Conservation (phyloP, 2,888 invertebrate genomes). For the Odontocolon sp. region DNA sequence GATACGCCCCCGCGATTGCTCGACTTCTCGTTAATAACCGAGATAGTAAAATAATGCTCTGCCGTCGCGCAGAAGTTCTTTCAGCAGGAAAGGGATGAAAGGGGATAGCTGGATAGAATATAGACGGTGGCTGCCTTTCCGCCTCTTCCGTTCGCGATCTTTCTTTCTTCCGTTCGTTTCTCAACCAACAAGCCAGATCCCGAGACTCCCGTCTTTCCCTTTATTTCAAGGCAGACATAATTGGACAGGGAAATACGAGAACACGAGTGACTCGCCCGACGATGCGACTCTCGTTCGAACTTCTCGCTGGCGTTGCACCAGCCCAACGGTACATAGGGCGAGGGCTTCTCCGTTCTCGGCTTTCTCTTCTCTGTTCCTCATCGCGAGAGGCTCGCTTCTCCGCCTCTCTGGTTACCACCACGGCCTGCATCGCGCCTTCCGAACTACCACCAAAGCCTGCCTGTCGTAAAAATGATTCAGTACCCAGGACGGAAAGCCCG, state of each 20-base stretch:
- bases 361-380: conserved; percentile 43
- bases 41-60: conserved; percentile 65
- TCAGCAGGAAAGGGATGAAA: conserved; percentile 53
- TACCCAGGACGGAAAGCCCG: conserved; percentile 44
- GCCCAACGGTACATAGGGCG: background rate
- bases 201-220: conserved; percentile 60
- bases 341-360: conserved; percentile 13
- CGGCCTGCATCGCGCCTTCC: conserved; percentile 12
- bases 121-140: conserved; percentile 38
- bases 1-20: conserved; percentile 62
- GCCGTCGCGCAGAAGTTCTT: conserved; percentile 56
- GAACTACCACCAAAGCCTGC: conserved; percentile 33
- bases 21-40: conserved; percentile 69
- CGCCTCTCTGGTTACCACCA: conserved; percentile 58
- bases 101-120: conserved; percentile 41
- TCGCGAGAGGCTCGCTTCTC: conserved; percentile 36
- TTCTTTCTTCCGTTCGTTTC: conserved; percentile 64
- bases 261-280: conserved; percentile 40
- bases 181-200: conserved; percentile 29
- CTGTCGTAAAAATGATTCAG: conserved; percentile 70
- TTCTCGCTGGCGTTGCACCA: conserved; percentile 30
- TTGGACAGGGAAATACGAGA: conserved; percentile 71
- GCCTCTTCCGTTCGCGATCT: conserved; percentile 56
- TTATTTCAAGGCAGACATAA: conserved; percentile 64
- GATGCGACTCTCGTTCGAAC: conserved; percentile 32